These are phyloP conservation scores for Indicator maculatus DNA, from an alignment of 2,113 vertebrate species.

Conservation along the genomic window DNA sequence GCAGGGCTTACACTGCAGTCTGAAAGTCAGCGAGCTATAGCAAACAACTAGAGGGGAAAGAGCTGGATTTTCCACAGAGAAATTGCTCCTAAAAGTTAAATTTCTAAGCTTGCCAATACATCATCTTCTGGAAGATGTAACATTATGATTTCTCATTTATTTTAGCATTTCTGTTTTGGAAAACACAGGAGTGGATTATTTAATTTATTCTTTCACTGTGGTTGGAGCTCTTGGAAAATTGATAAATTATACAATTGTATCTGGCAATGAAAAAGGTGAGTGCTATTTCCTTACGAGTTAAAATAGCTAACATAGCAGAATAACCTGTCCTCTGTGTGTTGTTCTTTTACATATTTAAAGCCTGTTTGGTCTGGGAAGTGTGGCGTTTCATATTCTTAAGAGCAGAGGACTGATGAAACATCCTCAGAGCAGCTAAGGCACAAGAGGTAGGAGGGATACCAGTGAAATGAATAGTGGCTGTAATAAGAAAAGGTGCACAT, in stretches of 20 bases:
- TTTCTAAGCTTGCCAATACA: background rate
- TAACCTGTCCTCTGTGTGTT: background rate
- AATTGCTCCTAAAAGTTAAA: background rate
- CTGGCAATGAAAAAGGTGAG: conserved; percentile 70
- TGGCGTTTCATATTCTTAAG: background rate
- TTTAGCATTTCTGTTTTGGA: conserved; percentile 24
- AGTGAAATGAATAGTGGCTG: background rate
- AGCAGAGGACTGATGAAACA: background rate
- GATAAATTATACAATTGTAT: conserved; percentile 27
- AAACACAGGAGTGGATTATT: conserved; percentile 42
- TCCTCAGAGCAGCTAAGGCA: background rate
- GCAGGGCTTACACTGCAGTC: background rate
- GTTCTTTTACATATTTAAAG: background rate
- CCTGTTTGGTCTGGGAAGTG: background rate
- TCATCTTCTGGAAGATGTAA: background rate
- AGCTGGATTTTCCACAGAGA: background rate
- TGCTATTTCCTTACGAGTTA: background rate
- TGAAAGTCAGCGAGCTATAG: background rate
- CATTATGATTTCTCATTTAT: background rate
- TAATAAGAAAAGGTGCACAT: background rate
- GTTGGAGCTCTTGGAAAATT: background rate
- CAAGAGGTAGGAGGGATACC: background rate
- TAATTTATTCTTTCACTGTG: conserved; percentile 32
- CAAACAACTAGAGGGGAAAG: background rate
- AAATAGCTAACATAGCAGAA: background rate